Evolutionary conservation across 2,888 invertebrate genomes (phyloP).

Genomic region (Coenonympha glycerion): DNA sequence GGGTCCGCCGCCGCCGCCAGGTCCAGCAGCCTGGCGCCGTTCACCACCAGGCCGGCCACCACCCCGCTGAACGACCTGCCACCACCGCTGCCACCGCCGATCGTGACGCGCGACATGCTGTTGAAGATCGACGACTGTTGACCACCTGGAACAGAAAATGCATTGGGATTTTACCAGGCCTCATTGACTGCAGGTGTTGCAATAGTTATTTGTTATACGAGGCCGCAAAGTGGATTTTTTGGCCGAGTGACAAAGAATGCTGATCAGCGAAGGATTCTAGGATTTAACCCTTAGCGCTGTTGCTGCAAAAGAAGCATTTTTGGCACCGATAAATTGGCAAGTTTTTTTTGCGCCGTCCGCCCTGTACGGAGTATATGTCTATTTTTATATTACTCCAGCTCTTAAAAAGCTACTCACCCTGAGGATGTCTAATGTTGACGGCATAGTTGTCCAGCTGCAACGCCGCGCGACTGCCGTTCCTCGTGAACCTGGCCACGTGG

Average conservation of each 20-base stretch:
- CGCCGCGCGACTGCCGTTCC: conserved; percentile 92
- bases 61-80: conserved; percentile 90
- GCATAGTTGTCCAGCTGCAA: conserved; percentile 94
- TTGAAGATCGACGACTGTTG: conserved; percentile 92
- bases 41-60: conserved; percentile 91
- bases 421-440: conserved; percentile 87
- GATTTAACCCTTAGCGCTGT: no score
- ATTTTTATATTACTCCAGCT: no score
- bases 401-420: conserved; percentile 78
- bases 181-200: no score
- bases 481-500: conserved; percentile 92
- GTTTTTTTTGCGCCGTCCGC: no score
- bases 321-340: no score
- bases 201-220: no score
- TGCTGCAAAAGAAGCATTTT: no score
- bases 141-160: conserved; percentile 81
- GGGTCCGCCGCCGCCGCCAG: conserved; percentile 89
- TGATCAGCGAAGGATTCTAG: no score
- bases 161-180: background rate
- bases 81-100: conserved; percentile 85
- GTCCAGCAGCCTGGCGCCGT: conserved; percentile 89
- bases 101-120: conserved; percentile 90
- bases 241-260: no score
- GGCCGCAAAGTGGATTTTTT: no score
- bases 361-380: no score